Conservation (phyloP, 2,113 vertebrate species). For the Colossoma macropomum region DNA sequence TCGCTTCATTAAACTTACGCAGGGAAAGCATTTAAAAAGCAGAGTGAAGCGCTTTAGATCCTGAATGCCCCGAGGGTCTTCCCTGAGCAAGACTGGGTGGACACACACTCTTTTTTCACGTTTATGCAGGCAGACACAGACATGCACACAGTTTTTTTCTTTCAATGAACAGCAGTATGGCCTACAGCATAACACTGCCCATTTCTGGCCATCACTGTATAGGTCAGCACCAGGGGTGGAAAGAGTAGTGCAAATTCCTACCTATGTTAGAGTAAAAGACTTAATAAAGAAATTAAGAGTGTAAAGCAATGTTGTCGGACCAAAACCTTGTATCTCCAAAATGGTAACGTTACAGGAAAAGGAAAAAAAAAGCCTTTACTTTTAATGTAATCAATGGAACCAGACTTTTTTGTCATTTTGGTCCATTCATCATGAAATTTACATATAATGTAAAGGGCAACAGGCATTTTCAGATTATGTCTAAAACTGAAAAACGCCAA, state of each 20-base stretch:
- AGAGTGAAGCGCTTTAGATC: constrained; percentile 8
- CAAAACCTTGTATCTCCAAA: too few relatives aligned
- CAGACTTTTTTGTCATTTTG: too few relatives aligned
- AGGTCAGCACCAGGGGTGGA: background rate
- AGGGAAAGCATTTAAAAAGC: background rate
- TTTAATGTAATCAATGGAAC: too few relatives aligned
- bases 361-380: too few relatives aligned
- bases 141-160: background rate
- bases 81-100: background rate
- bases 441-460: too few relatives aligned
- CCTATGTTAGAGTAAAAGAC: too few relatives aligned
- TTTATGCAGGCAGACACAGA: background rate
- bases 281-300: too few relatives aligned
- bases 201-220: background rate
- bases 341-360: too few relatives aligned
- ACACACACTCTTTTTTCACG: background rate
- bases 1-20: background rate
- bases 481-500: too few relatives aligned
- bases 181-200: background rate
- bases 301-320: too few relatives aligned
- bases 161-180: background rate
- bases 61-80: constrained; percentile 4
- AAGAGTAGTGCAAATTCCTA: background rate
- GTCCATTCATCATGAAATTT: too few relatives aligned
- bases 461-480: too few relatives aligned